phyloP scores from a whole-genome alignment of 2,888 invertebrate genomes.

The Erebia palarica region DNA sequence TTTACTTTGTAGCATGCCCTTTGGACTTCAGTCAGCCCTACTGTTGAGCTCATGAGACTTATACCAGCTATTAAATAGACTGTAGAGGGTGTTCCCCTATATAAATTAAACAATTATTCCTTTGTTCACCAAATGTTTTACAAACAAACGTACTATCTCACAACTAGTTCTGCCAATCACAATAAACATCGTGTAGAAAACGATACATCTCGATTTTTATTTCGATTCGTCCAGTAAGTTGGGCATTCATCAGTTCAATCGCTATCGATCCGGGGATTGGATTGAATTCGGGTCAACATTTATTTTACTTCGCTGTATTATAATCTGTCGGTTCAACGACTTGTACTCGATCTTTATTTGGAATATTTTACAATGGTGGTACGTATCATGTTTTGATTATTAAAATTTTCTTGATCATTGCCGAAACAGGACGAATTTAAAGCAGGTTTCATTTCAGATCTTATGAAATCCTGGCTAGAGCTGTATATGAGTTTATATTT shows the following conservation, averaged over 20 bases:
- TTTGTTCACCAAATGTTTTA: constrained; percentile 14
- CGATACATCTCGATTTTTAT: constrained; percentile 66
- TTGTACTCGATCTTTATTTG: constrained; percentile 22
- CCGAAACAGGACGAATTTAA: too few relatives aligned
- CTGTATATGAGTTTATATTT: too few relatives aligned
- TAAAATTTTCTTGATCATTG: neutral
- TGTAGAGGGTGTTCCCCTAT: too few relatives aligned
- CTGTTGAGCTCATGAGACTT: too few relatives aligned
- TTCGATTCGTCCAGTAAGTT: constrained; percentile 49
- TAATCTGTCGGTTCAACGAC: constrained; percentile 39
- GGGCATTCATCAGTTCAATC: constrained; percentile 48
- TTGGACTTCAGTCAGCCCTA: too few relatives aligned
- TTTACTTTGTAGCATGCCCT: too few relatives aligned
- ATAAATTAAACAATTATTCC: constrained; percentile 1
- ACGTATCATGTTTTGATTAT: constrained; percentile 25
- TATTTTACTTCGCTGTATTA: constrained; percentile 39
- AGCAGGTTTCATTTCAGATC: too few relatives aligned
- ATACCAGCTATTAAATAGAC: too few relatives aligned
- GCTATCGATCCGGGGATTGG: constrained; percentile 55
- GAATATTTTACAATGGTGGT: constrained; percentile 36
- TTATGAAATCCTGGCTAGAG: too few relatives aligned
- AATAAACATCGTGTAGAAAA: constrained; percentile 60
- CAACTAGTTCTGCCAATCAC: constrained; percentile 56
- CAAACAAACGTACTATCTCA: constrained; percentile 24
- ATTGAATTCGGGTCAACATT: constrained; percentile 52